Evolutionary conservation across 2,888 invertebrate species (phyloP), one percentile per base, ranked within the genome.

Genomic region (Empis stercorea): DNA sequence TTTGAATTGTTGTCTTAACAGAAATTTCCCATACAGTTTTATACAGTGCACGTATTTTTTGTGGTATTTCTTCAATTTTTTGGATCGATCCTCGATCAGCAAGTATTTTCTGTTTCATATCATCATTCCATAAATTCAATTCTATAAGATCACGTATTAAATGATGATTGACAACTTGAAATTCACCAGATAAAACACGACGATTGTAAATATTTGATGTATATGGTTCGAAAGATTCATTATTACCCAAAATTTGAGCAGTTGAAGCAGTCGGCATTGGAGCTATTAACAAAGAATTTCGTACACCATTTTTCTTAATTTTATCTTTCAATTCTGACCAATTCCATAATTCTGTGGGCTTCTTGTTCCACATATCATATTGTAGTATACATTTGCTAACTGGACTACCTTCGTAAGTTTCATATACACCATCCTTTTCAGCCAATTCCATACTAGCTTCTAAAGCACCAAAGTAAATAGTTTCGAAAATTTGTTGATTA

Each of bases 251-350:
- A 62, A 96, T 96, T 71, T 95, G 94, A 10, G 95, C 94, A 0
- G 95, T 95, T 7, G 93, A 92, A 10, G 94, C 93, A 13, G 95
- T 96, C 1, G 95, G 95, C 94, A 95, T 95, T 1, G 93, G 93
- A 0, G 95, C 93, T 55, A 94, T 57, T 38, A 95, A 71, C 16
- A 93, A 72, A 13, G 92, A 92, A 72, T 96, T 96, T 51, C 94
- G 74, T 0, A 95, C 72, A 13, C 95, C 95, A 68, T 87, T 76
- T 69, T 83, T 76, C 1, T 84, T 79, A 58, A 96, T 92, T 64
- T 84, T 85, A 45, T 72, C 74, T 68, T 88, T 87, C 34, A 96
- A 71, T 14, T 63, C 70, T 4, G 70, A 61, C 96, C 96, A 96
- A 64, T 95, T 77, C 84, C 89, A 91, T n/a, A 87, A 72, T 55